These are phyloP conservation scores for Aptenodytes patagonicus DNA, from an alignment of 2,113 vertebrate species.

Conservation along the genomic window DNA sequence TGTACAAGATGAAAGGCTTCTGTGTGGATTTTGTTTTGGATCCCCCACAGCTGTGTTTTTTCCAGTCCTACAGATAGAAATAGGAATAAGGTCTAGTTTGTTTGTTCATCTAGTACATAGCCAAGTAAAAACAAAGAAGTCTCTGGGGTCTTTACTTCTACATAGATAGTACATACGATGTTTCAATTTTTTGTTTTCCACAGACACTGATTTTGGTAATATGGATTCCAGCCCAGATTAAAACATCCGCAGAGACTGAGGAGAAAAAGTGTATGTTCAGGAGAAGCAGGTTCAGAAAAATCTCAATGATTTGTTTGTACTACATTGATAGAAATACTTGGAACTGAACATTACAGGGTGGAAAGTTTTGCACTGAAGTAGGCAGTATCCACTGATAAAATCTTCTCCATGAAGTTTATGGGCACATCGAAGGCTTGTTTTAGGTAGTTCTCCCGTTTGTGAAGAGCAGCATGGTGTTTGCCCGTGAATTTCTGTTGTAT, in stretches of 20 bases:
- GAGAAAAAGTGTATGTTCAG: neutral
- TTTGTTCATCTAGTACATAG: neutral
- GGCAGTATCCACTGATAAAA: neutral
- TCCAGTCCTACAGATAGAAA: neutral
- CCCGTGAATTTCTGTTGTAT: neutral
- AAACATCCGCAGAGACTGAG: neutral
- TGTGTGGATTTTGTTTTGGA: neutral
- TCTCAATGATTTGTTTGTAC: neutral
- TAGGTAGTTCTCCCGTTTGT: neutral
- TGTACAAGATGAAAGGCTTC: neutral
- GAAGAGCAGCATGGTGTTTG: neutral
- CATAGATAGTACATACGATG: neutral
- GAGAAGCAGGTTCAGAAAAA: neutral
- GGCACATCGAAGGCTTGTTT: accelerated
- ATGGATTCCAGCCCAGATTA: neutral
- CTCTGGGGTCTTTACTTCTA: neutral
- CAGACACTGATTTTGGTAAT: neutral
- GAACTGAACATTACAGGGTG: neutral
- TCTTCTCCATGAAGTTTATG: neutral
- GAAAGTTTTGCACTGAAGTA: neutral
- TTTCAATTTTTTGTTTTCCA: neutral
- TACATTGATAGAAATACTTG: neutral
- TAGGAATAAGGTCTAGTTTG: neutral
- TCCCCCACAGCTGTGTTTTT: neutral
- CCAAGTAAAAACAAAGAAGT: neutral